Percentiles rank a stretch among this genome's conserved stretches.
These are phyloP conservation scores for Syrmaticus mikado DNA, from an alignment of 2,113 vertebrate species.

Conservation along the genomic window DNA sequence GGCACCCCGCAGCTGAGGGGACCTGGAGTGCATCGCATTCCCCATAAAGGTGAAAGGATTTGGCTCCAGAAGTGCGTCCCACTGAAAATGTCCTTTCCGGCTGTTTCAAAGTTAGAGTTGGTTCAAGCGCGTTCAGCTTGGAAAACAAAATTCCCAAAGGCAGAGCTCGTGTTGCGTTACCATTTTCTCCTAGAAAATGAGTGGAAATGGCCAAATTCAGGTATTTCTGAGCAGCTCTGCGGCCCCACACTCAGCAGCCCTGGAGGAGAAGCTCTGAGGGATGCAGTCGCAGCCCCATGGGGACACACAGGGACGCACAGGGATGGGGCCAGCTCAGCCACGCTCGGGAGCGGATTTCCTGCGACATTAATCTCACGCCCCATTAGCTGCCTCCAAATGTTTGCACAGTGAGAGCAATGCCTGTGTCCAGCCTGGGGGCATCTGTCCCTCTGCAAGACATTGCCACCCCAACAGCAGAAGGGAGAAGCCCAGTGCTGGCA, in stretches of 20 bases:
- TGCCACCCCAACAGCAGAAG: background rate
- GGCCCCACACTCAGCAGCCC: background rate
- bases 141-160: background rate
- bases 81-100: background rate
- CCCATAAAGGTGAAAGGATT: background rate
- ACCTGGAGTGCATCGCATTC: background rate
- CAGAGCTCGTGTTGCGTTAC: background rate
- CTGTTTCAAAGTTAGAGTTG: background rate
- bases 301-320: no score
- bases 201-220: background rate
- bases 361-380: background rate
- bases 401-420: background rate
- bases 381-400: background rate
- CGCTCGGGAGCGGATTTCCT: background rate
- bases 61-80: background rate
- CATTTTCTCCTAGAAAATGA: background rate
- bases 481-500: background rate
- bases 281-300: no score
- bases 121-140: background rate
- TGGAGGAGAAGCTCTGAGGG: background rate
- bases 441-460: background rate
- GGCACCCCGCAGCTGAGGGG: background rate
- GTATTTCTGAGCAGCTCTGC: background rate
- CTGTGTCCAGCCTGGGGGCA: rapidly evolving
- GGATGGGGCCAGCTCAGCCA: background rate